Conservation (phyloP, 2,113 vertebrate genomes). For the Etia nguti region DNA sequence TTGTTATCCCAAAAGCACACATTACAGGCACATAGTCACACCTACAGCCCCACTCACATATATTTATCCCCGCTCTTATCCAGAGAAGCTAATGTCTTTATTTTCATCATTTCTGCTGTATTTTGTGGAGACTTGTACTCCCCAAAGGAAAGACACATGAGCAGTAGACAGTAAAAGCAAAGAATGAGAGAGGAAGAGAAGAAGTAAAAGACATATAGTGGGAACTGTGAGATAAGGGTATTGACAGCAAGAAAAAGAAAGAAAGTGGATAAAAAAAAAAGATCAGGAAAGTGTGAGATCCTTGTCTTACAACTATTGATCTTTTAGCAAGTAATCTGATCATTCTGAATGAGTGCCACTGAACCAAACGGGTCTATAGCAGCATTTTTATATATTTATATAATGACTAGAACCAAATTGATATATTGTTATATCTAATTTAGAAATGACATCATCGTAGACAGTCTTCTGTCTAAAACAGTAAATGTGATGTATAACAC, state of each 20-base stretch:
- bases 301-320: background rate
- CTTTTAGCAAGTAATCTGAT: background rate
- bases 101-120: slow-evolving; percentile 29
- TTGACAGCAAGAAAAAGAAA: background rate
- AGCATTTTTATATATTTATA: background rate
- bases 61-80: slow-evolving; percentile 36
- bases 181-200: background rate
- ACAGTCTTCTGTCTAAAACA: background rate
- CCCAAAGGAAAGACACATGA: slow-evolving; percentile 6
- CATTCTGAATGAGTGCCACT: background rate
- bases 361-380: background rate
- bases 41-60: background rate
- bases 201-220: background rate
- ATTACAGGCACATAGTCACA: background rate
- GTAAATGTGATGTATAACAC: background rate
- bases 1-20: slow-evolving; percentile 17
- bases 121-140: background rate
- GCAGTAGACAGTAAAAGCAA: background rate
- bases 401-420: background rate
- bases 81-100: slow-evolving; percentile 23
- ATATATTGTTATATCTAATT: background rate
- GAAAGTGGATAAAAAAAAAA: background rate
- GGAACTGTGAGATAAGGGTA: background rate
- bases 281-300: background rate
- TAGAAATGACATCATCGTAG: background rate